Conservation (phyloP, 2,113 vertebrate species). For the Bagarius yarrelli region DNA sequence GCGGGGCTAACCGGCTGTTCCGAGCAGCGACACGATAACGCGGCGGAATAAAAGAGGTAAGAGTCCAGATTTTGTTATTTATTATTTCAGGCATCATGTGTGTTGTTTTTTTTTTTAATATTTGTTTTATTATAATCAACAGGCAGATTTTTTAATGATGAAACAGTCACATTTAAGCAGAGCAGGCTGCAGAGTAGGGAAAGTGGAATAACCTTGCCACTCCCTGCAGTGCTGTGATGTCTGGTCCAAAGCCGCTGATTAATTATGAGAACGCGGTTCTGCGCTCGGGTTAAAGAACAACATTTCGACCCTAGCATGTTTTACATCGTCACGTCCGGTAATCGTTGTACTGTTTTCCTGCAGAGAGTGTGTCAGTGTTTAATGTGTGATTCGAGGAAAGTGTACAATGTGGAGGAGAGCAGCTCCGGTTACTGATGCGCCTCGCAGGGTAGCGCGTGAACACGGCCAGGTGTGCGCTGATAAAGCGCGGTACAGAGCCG, state of each 20-base stretch:
- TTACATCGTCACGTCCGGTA: not conserved
- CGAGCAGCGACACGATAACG: slow-evolving; percentile 61
- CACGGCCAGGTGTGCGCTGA: slow-evolving; percentile 37
- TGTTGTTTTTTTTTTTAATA: not conserved
- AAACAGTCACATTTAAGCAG: not conserved
- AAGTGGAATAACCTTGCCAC: slow-evolving; percentile 70
- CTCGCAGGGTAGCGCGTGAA: not conserved
- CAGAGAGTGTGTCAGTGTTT: not conserved
- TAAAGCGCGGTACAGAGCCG: not conserved
- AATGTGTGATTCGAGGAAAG: slow-evolving; percentile 12
- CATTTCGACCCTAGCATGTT: not conserved
- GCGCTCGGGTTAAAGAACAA: not conserved
- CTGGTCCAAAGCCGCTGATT: slow-evolving; percentile 52
- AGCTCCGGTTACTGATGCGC: slow-evolving; percentile 31
- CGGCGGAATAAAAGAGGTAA: slow-evolving; percentile 64
- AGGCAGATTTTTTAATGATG: not conserved
- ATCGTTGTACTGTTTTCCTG: not conserved
- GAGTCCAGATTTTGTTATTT: slow-evolving; percentile 58
- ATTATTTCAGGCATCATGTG: slow-evolving; percentile 8
- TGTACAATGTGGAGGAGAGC: slow-evolving; percentile 11
- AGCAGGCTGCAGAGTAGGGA: slow-evolving; percentile 9
- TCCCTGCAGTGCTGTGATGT: slow-evolving; percentile 72
- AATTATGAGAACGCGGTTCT: slow-evolving; percentile 46
- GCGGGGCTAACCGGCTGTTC: slow-evolving; percentile 69
- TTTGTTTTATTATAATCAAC: not conserved